Percentiles rank a stretch among this genome's conserved stretches.
phyloP scores from a whole-genome alignment of 2,113 vertebrate genomes.

The Clarias gariepinus region DNA sequence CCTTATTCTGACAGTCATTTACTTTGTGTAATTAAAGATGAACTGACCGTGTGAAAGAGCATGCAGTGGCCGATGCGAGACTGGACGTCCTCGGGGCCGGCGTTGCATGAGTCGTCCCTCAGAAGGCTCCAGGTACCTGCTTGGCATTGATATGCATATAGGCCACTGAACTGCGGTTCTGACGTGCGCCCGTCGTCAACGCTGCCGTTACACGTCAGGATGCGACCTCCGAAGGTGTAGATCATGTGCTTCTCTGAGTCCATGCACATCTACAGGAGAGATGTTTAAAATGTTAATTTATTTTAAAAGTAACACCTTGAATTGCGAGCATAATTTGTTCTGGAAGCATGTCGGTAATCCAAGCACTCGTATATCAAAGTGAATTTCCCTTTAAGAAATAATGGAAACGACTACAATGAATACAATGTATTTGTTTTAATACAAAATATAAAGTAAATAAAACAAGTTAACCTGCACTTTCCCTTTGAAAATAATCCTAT shows the following conservation, averaged over 20 bases:
- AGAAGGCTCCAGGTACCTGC: conserved; percentile 90
- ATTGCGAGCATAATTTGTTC: too few relatives aligned
- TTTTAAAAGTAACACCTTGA: too few relatives aligned
- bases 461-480: too few relatives aligned
- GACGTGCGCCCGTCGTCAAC: conserved; percentile 93
- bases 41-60: conserved; percentile 87
- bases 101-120: conserved; percentile 96
- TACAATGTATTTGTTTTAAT: too few relatives aligned
- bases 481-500: too few relatives aligned
- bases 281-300: neutral
- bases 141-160: conserved; percentile 93
- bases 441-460: too few relatives aligned
- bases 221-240: conserved; percentile 95
- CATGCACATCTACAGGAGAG: conserved; percentile 91
- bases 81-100: conserved; percentile 95
- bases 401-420: too few relatives aligned
- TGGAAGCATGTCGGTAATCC: too few relatives aligned
- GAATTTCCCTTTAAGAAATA: too few relatives aligned
- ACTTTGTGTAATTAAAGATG: neutral
- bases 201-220: conserved; percentile 93
- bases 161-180: conserved; percentile 95
- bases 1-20: neutral
- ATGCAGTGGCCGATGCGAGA: conserved; percentile 99
- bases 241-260: conserved; percentile 99
- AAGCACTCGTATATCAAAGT: too few relatives aligned